Evolutionary conservation across 1,140 invertebrate genomes (phyloP), one percentile per base, ranked within the genome.

Genomic region (Camponotus floridanus): DNA sequence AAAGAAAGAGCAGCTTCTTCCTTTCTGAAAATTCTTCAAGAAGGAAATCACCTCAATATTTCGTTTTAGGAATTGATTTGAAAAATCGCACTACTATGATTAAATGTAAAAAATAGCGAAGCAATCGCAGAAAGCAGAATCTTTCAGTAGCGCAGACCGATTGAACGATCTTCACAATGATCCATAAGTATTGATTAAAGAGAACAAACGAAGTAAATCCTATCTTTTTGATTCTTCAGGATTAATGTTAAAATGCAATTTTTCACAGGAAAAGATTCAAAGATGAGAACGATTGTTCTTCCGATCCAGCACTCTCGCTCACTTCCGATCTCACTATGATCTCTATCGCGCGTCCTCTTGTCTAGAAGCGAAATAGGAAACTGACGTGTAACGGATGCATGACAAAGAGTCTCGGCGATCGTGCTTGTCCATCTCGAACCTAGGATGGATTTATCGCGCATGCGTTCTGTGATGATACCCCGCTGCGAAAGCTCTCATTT

Each of bases 381-480:
- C 81, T 85, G 81, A 68, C n/a, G 76, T 26, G 83, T 15, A 33
- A 78, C 73, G 51, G 59, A 65, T 36, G n/a, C 48, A 42, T 51
- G 80, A 74, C 74, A 65, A 85, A 55, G 62, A 79, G 39, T 11
- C 61, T 33, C 61, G n/a, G 18, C 61, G 61, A 65, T 33, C 61
- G 42, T 18, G 76, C 15, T 83, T 83, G 62, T 83, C 26, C 79
- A 26, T 70, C 45, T 55, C 81, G 59, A 51, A 85, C 45, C 73
- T 65, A 85, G 64, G 65, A 83, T 83, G 61, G 81, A 87, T 87
- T 71, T 85, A 86, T 76, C 80, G 45, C 86, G 86, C 86, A 76
- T 85, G 81, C 86, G 86, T 71, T 74, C 42, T 31, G 59, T 48
- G 21, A 85, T 68, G 61, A 78, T 78, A 85, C 45, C 15, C 15